Conservation (phyloP, 2,797 vertebrate species). For the Sphenopsis melanotis region DNA sequence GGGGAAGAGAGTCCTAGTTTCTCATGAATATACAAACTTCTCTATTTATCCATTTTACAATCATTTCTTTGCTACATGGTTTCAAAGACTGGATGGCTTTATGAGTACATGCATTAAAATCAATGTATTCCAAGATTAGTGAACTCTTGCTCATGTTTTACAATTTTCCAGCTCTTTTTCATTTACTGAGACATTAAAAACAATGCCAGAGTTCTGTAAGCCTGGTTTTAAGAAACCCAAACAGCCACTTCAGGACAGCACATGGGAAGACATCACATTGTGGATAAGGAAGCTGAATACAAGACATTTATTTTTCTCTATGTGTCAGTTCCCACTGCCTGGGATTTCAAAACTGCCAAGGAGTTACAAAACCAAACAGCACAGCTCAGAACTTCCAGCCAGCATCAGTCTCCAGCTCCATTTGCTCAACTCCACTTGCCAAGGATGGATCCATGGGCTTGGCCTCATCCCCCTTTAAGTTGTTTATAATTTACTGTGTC, state of each 20-base stretch:
- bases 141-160: neutral
- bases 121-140: neutral
- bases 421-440: neutral
- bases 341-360: conserved; percentile 11
- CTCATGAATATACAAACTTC: neutral
- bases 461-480: neutral
- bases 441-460: neutral
- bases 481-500: neutral
- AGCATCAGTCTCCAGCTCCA: neutral
- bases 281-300: neutral
- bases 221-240: neutral
- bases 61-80: neutral
- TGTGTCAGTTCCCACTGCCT: neutral
- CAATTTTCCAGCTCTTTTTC: neutral
- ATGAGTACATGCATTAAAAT: neutral
- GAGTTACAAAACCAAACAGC: conserved; percentile 11
- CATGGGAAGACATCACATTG: neutral
- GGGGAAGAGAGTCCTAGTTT: neutral
- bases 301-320: neutral
- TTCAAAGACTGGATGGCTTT: neutral
- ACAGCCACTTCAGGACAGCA: neutral
- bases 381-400: neutral
- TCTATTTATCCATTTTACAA: neutral
- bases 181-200: neutral
- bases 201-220: neutral